Conservation (phyloP, 2,888 invertebrate genomes). For the Nemoura dubitans region DNA sequence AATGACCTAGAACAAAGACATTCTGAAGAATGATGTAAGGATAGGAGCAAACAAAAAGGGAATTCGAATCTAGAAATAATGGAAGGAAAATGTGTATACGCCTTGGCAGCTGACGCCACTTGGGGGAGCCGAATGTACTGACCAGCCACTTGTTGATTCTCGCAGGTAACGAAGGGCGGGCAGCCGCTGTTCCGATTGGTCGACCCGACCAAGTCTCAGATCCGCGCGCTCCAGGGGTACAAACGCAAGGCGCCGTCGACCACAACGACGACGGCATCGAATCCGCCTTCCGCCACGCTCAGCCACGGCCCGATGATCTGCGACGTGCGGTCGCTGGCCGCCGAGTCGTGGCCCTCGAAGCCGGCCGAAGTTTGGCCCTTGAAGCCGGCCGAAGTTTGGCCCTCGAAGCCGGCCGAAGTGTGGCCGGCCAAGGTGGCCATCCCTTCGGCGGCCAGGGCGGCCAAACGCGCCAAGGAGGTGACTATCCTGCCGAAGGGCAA, state of each 20-base stretch:
- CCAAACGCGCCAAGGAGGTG: conserved; percentile 58
- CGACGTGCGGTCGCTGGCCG: conserved; percentile 57
- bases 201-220: conserved; percentile 52
- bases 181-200: conserved; percentile 35
- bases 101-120: too few species aligned
- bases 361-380: too few species aligned
- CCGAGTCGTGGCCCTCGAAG: conserved; percentile 47
- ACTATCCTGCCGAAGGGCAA: conserved; percentile 70
- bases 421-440: conserved; percentile 56
- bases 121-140: too few species aligned
- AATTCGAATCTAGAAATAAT: too few species aligned
- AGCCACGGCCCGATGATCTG: conserved; percentile 60
- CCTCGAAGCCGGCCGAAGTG: conserved; percentile 53
- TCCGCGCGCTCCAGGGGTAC: conserved; percentile 57
- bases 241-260: conserved; percentile 1
- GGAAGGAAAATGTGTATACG: too few species aligned
- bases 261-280: not conserved
- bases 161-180: conserved; percentile 33
- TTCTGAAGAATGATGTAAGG: too few species aligned
- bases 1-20: too few species aligned
- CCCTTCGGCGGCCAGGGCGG: conserved; percentile 55
- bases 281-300: conserved; percentile 51
- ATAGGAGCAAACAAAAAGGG: too few species aligned
- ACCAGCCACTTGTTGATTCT: too few species aligned
- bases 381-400: too few species aligned